Evolutionary conservation across 2,797 vertebrate genomes (phyloP), one percentile per base, ranked within the genome.

Genomic region (Takifugu ocellatus): DNA sequence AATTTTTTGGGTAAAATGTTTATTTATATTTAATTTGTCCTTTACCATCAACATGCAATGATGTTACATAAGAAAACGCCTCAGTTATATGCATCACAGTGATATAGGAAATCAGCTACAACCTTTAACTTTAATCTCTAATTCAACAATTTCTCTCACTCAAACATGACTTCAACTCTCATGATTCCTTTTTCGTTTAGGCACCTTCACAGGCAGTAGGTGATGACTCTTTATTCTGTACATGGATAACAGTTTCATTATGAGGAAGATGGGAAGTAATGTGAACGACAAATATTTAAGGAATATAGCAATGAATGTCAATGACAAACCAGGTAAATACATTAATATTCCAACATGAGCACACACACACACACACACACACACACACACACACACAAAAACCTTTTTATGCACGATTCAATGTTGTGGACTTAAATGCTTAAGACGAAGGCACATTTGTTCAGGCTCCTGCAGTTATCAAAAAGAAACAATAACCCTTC

Each of bases 241-340:
- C 54, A 56, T 45, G 59, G 42, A 80, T 65, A 84, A 83, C 68
- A 1, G 16, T 48, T 75, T 71, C 77, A 79, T 79, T 79, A 76
- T 79, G 77, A 75, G 49, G 47, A 76, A 68, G 74, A 73, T 43
- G 52, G 79, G 59, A 29, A 71, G 77, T 75, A 80, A 85, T 80
- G 70, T 48, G 24, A 45, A 64, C 72, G 81, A 85, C 59, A 75
- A 78, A 78, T 75, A 21, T 21, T 21, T 21, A 21, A 21, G 21
- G 21, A 21, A 21, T 21, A 21, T 21, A 21, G 21, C 16, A 47
- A 39, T 29, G 24, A 51, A 26, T 10, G 52, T 53, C 17, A 59
- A n/a, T 21, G 16, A 46, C 45, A 50, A 21, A 21, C 21, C 21
- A 21, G 21, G 21, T 21, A 21, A 21, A 21, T 21, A 21, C 21